Conservation (phyloP, 2,113 vertebrate genomes). For the Nothobranchius kuhntae region DNA sequence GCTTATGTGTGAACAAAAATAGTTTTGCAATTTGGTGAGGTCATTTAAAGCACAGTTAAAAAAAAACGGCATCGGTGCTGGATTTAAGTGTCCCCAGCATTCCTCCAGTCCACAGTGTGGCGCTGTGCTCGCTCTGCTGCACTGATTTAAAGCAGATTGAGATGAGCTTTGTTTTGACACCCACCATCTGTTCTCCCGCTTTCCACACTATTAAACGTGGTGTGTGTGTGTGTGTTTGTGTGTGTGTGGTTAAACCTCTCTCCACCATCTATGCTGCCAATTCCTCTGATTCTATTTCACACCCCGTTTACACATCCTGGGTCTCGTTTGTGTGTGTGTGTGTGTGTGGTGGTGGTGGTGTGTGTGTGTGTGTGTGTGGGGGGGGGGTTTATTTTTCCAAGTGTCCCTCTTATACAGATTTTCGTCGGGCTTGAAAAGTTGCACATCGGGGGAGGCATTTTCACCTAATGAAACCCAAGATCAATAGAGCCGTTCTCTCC, state of each 20-base stretch:
- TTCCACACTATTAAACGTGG: conserved; percentile 64
- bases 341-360: too few relatives aligned
- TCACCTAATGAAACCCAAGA: conserved; percentile 80
- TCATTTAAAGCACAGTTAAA: conserved; percentile 8
- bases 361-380: conserved; percentile 32
- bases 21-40: neutral
- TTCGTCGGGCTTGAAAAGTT: conserved; percentile 67
- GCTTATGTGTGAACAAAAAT: neutral
- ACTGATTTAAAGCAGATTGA: conserved; percentile 56
- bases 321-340: conserved; percentile 60
- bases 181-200: conserved; percentile 41
- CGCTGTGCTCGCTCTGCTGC: conserved; percentile 52
- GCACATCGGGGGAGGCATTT: conserved; percentile 71
- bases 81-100: conserved; percentile 9
- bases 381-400: conserved; percentile 62
- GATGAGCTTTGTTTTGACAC: conserved; percentile 53
- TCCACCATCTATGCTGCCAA: conserved; percentile 52
- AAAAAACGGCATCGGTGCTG: neutral
- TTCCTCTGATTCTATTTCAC: conserved; percentile 74
- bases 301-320: conserved; percentile 74
- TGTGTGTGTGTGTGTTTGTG: conserved; percentile 39
- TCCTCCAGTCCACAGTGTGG: conserved; percentile 80
- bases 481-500: conserved; percentile 74
- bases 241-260: conserved; percentile 64
- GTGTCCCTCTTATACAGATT: conserved; percentile 63